Base-by-base conservation (phyloP, 2,888 invertebrate genomes). In the Stenichneumon culpator region DNA sequence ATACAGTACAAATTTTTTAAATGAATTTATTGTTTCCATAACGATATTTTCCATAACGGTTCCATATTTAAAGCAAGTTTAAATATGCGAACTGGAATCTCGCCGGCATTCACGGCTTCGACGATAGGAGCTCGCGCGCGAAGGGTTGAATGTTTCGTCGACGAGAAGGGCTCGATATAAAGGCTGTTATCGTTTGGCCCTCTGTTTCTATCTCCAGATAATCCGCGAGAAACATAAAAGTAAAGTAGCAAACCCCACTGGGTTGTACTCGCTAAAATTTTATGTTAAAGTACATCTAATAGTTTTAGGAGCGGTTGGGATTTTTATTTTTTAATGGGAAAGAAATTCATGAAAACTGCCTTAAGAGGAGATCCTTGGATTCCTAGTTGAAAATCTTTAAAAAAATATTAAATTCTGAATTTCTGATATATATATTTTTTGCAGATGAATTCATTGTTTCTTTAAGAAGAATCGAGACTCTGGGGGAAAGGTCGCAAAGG, bases 361-460 rank as follows among this genome's bases (percentile, higher is more conserved):
- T 36, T 9, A 9, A 9, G 36, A 36, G 3, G 3, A 44, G 11
- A 14, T 44, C 14, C 14, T 44, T 44, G 44, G 44, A 44, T 11
- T 11, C 0, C 14, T 3, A 3, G 44, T 14, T 44, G 14, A 44
- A 11, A 44, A 44, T 44, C 44, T 44, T 44, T 11, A 3, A 63
- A 11, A 3, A 44, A 44, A 44, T 3, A 14, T 44, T 14, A 44
- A 11, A 44, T 44, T 44, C 14, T 14, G 3, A 44, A 44, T 44
- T 14, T 44, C 14, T 44, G 14, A 44, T 14, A 11, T 11, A 9
- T 39, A 32, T 36, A 9, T 36, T 36, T 52, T 28, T 65, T 75
- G 86, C 82, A 70, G 84, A 86, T 65, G 68, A 86, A 89, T 86
- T 79, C 14, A 77, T 80, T 52, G 67, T 67, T 60, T 16, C 44